Evolutionary conservation across 2,113 vertebrate genomes (phyloP).

Genomic region (Theropithecus gelada): DNA sequence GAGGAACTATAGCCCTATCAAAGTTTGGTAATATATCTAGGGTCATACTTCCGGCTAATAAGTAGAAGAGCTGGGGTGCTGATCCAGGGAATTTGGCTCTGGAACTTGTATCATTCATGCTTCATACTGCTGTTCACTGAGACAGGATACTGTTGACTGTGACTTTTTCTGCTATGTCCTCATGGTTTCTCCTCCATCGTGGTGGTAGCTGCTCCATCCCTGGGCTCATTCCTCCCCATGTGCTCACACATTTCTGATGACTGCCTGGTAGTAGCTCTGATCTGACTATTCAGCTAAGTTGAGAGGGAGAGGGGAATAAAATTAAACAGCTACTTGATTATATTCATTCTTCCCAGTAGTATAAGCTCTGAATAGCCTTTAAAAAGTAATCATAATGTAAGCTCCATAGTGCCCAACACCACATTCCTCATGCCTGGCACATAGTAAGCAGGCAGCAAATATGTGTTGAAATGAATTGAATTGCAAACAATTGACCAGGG

Average conservation of each 20-base stretch:
- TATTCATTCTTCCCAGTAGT: not conserved
- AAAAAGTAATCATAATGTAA: not conserved
- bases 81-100: not conserved
- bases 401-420: not conserved
- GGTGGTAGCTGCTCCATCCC: not conserved
- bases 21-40: not conserved
- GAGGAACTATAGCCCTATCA: not conserved
- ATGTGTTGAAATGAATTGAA: not conserved
- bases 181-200: not conserved
- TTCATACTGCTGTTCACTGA: not conserved
- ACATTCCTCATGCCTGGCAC: no score
- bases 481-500: not conserved
- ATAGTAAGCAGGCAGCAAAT: not conserved
- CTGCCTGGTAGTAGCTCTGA: not conserved
- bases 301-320: not conserved
- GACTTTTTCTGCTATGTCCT: not conserved
- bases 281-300: not conserved
- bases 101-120: not conserved
- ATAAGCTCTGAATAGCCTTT: not conserved
- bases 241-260: not conserved
- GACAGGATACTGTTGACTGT: not conserved
- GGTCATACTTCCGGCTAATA: not conserved
- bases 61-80: not conserved
- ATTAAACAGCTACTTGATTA: not conserved
- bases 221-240: not conserved